Percentiles rank a stretch among this genome's conserved stretches.
These are phyloP conservation scores for Agrotis segetum DNA, from an alignment of 2,888 invertebrate species.

Conservation along the genomic window DNA sequence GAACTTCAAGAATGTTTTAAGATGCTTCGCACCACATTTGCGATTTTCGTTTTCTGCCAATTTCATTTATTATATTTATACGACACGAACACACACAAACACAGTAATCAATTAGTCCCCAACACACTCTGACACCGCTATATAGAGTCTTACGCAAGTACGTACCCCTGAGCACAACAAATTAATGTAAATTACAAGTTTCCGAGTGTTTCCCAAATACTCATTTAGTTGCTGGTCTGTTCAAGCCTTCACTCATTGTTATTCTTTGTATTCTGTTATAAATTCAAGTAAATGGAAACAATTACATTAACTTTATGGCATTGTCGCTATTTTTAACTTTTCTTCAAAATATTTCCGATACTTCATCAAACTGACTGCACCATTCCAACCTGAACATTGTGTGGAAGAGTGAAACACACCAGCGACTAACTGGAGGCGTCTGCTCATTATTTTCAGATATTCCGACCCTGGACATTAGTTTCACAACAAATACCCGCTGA, in stretches of 20 bases:
- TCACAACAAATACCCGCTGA: conserved; percentile 89
- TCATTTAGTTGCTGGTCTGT: conserved; percentile 83
- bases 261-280: conserved; percentile 9
- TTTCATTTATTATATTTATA: conserved; percentile 60
- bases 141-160: conserved; percentile 38
- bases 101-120: conserved; percentile 53
- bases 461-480: conserved; percentile 90
- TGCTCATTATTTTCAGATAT: conserved; percentile 90
- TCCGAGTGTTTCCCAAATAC: conserved; percentile 65
- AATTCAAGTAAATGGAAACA: conserved; percentile 1
- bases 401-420: conserved; percentile 81
- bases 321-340: background rate
- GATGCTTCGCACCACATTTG: conserved; percentile 71
- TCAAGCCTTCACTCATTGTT: conserved; percentile 73
- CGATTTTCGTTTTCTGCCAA: conserved; percentile 62
- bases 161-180: conserved; percentile 47
- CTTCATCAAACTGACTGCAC: background rate
- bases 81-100: conserved; percentile 53
- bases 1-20: conserved; percentile 61
- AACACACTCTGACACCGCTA: conserved; percentile 26
- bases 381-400: conserved; percentile 58
- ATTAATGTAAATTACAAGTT: conserved; percentile 46
- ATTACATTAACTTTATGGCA: background rate
- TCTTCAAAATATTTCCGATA: conserved; percentile 2
- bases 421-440: conserved; percentile 86